Evolutionary conservation across 2,113 vertebrate genomes (phyloP).

Genomic region (Ictidomys tridecemlineatus): DNA sequence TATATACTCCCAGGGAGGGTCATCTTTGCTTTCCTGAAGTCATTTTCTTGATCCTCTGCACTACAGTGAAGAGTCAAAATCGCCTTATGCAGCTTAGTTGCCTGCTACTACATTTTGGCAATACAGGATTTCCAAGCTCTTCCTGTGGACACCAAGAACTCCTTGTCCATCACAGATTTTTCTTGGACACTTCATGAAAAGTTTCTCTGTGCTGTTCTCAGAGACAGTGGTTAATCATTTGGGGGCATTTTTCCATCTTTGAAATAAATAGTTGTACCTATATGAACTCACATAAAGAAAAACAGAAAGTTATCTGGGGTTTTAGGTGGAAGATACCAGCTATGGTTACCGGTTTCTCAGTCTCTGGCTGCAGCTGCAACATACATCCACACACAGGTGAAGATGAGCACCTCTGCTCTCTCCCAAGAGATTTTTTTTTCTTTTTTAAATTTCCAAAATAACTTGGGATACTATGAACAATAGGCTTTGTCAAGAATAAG

Average conservation of each 20-base stretch:
- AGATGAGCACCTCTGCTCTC: neutral
- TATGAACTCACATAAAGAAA: neutral
- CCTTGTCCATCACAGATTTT: neutral
- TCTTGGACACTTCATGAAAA: neutral
- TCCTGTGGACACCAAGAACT: neutral
- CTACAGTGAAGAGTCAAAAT: slow-evolving; percentile 66
- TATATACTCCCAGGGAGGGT: neutral
- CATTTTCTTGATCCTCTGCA: slow-evolving; percentile 11
- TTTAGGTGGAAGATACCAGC: neutral
- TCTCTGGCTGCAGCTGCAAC: neutral
- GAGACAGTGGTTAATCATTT: neutral
- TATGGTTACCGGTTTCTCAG: neutral
- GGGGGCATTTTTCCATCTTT: neutral
- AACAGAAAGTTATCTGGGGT: neutral
- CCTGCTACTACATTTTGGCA: neutral
- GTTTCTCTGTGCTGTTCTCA: neutral
- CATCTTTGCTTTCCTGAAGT: neutral
- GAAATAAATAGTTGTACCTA: neutral
- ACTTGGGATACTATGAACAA: neutral
- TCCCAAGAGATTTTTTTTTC: neutral
- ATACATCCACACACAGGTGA: neutral
- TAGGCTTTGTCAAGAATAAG: neutral
- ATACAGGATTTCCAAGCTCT: neutral
- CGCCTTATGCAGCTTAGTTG: slow-evolving; percentile 50
- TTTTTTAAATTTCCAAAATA: neutral